Evolutionary conservation across 2,888 invertebrate species (phyloP).

Genomic region (Drosophila meridiana): DNA sequence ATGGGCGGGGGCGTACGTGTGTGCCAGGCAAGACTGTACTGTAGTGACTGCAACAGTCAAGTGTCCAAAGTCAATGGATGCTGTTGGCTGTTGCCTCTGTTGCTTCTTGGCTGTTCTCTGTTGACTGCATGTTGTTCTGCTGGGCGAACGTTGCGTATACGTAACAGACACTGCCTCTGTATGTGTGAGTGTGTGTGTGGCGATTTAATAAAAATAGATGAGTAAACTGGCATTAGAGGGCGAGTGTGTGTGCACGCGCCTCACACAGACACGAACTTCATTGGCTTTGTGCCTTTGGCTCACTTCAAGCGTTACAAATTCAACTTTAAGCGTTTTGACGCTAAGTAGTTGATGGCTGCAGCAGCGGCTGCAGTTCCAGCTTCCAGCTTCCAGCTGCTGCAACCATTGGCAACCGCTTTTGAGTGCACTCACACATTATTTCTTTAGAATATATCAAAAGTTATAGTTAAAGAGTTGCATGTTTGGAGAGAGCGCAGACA

Average conservation of each 20-base stretch:
- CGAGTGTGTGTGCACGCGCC: constrained; percentile 3
- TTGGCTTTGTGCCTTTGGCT: constrained; percentile 72
- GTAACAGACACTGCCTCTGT: constrained; percentile 41
- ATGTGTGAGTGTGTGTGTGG: constrained; percentile 37
- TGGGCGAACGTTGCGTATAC: constrained; percentile 66
- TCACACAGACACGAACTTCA: constrained; percentile 47
- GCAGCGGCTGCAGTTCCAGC: neutral
- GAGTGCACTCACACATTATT: constrained; percentile 75
- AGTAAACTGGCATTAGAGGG: constrained; percentile 64
- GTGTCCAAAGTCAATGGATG: constrained; percentile 63
- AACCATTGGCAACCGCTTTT: constrained; percentile 60
- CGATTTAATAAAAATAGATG: constrained; percentile 78
- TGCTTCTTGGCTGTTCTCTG: neutral
- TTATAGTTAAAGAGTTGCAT: constrained; percentile 78
- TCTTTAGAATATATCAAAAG: constrained; percentile 77
- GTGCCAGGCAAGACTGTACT: constrained; percentile 1
- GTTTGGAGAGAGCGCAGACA: constrained; percentile 48
- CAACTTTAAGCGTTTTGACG: constrained; percentile 80
- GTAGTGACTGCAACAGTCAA: constrained; percentile 50
- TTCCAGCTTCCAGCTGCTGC: constrained; percentile 13
- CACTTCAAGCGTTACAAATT: constrained; percentile 78
- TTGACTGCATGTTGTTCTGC: constrained; percentile 28
- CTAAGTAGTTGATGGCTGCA: constrained; percentile 74
- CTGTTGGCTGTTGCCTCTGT: neutral
- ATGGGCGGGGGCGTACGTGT: neutral